Conservation (phyloP, 2,888 invertebrate genomes). For the Heteromurus nitidus region DNA sequence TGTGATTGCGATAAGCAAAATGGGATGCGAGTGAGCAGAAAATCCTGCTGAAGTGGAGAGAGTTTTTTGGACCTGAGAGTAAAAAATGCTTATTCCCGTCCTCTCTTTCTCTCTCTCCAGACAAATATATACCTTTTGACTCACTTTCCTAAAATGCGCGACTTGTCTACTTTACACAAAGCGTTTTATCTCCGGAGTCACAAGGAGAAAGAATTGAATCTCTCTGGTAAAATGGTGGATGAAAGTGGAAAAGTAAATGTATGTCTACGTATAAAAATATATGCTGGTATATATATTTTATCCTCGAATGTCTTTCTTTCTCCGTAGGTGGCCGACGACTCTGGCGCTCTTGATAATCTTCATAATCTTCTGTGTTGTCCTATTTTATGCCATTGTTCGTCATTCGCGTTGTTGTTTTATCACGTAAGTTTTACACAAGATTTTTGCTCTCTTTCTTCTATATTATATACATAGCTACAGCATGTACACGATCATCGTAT, state of each 20-base stretch:
- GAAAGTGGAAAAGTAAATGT: too few species aligned
- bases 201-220: not conserved
- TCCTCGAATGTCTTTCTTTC: conserved; percentile 46
- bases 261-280: not conserved
- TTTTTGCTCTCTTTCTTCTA: not conserved
- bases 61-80: conserved; percentile 9
- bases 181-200: too few species aligned
- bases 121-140: not conserved
- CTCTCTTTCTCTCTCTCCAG: too few species aligned
- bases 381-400: conserved; percentile 91
- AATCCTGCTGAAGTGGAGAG: conserved; percentile 12
- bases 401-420: conserved; percentile 93
- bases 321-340: conserved; percentile 88
- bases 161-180: too few species aligned
- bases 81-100: not conserved
- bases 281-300: conserved; percentile 21
- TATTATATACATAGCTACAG: not conserved
- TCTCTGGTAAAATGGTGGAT: too few species aligned
- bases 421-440: conserved; percentile 78
- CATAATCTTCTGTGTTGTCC: conserved; percentile 89
- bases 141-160: not conserved
- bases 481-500: conserved; percentile 7
- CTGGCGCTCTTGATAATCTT: conserved; percentile 91
- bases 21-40: not conserved
- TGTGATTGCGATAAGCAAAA: too few species aligned